Base-by-base conservation (phyloP, 2,888 invertebrate species). In the Eucriotettix oculatus region DNA sequence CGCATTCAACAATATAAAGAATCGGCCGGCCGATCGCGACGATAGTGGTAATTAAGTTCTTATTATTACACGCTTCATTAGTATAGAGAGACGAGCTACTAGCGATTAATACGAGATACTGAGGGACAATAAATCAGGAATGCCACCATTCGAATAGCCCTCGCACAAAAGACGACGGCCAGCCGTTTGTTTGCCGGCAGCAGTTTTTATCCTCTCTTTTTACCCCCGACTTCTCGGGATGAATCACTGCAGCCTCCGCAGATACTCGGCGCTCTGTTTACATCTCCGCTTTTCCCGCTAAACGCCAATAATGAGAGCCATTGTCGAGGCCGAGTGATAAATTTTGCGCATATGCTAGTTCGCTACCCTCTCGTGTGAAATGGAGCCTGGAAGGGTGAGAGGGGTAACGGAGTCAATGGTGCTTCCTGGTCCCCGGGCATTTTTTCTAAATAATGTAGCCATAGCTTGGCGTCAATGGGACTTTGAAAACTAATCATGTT, bases 401-500 rank as follows among this genome's bases (percentile, higher is more conserved):
- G 29, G 29, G 29, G 29, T 2, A 5, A 29, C 29, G 29, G 29
- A 29, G 29, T 29, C 29, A 29, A 29, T 29, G 29, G 29, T 7
- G 29, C 29, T 29, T 29, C 29, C 29, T 29, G 29, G 29, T 29
- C 29, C 29, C 29, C 29, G 29, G 29, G 29, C 29, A 29, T 29
- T 29, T 29, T 29, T 29, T 29, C 7, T 29, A 29, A 29, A 29
- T 29, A 29, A 29, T 29, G 29, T 29, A 29, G 29, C 29, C 29
- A 29, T 29, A 29, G 29, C 29, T 29, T 29, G 29, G 29, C 29
- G 60, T 62, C 62, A 60, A 62, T 62, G 60, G 44, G 60, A 60
- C 57, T 54, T 62, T 62, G 58, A 62, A 62, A 63, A 63, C 63
- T 63, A 63, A 63, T 63, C 63, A 63, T 63, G 63, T 62, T 60